Evolutionary conservation across 2,113 vertebrate genomes (phyloP).

Genomic region (Laticauda laticaudata): DNA sequence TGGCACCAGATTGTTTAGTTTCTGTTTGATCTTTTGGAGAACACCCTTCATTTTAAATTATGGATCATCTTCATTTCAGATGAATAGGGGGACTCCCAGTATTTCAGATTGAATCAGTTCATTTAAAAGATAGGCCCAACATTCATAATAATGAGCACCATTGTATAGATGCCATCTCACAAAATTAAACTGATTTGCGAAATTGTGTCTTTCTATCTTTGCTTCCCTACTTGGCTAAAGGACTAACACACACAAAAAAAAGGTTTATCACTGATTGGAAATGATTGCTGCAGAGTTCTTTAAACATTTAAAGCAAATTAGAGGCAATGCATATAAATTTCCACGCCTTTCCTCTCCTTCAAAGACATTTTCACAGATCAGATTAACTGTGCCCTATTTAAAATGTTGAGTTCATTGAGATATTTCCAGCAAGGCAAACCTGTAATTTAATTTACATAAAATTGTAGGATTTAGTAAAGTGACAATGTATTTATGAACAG

Average conservation of each 20-base stretch:
- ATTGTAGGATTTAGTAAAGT: background rate
- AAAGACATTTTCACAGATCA: slow-evolving; percentile 18
- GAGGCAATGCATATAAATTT: background rate
- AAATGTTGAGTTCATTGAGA: slow-evolving; percentile 42
- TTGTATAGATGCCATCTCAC: background rate
- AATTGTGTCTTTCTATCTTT: background rate
- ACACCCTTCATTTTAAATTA: background rate
- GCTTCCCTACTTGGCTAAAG: background rate
- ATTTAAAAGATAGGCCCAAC: background rate
- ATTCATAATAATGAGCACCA: background rate
- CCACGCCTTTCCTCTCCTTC: background rate
- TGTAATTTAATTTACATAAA: slow-evolving; percentile 49
- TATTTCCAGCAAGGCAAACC: slow-evolving; percentile 43
- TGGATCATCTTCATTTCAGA: background rate
- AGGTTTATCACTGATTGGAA: slow-evolving; percentile 50
- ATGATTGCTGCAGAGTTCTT: slow-evolving; percentile 43
- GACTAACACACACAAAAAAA: background rate
- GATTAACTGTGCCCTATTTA: slow-evolving; percentile 43
- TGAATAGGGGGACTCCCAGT: background rate
- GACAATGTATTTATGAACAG: background rate
- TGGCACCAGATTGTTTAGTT: background rate
- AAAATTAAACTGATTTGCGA: background rate
- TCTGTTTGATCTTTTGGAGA: background rate
- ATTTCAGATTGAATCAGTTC: background rate
- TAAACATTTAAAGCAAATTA: slow-evolving; percentile 42